Percentiles rank a stretch among this genome's conserved stretches.
These are phyloP conservation scores for Conchocele bisecta DNA, from an alignment of 2,888 invertebrate species.

Conservation along the genomic window DNA sequence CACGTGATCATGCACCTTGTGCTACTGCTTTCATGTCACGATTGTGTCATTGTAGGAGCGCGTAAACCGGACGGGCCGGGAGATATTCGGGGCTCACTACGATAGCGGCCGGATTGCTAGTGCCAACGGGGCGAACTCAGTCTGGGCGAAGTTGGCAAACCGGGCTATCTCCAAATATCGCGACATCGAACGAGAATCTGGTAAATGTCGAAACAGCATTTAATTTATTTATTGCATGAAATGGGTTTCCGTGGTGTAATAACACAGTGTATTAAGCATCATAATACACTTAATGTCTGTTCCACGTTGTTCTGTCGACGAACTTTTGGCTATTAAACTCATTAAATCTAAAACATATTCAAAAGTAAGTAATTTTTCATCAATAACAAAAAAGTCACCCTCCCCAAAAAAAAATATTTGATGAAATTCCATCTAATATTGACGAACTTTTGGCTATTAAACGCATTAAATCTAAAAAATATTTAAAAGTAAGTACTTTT, in stretches of 20 bases:
- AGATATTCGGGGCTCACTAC: conserved; percentile 66
- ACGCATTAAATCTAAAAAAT: too few species aligned
- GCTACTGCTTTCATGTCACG: too few species aligned
- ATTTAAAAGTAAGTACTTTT: too few species aligned
- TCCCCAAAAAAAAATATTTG: too few species aligned
- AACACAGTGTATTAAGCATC: background rate
- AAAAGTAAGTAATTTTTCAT: too few species aligned
- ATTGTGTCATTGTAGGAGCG: too few species aligned
- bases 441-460: too few species aligned
- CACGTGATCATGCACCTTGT: too few species aligned
- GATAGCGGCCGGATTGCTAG: conserved; percentile 71
- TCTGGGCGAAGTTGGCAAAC: conserved; percentile 62
- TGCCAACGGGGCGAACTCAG: conserved; percentile 47
- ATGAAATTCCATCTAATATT: too few species aligned
- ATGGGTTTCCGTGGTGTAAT: too few species aligned
- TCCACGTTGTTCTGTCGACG: background rate
- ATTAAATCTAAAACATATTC: background rate
- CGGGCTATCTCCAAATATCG: conserved; percentile 64
- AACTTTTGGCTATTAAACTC: background rate
- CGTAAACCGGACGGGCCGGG: conserved; percentile 7
- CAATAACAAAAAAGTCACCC: too few species aligned
- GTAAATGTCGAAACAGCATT: conserved; percentile 44
- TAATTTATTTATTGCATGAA: too few species aligned
- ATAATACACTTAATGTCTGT: background rate
- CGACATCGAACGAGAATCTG: conserved; percentile 62